Conservation (phyloP, 1,140 invertebrate species). For the Leptopilina clavipes region DNA sequence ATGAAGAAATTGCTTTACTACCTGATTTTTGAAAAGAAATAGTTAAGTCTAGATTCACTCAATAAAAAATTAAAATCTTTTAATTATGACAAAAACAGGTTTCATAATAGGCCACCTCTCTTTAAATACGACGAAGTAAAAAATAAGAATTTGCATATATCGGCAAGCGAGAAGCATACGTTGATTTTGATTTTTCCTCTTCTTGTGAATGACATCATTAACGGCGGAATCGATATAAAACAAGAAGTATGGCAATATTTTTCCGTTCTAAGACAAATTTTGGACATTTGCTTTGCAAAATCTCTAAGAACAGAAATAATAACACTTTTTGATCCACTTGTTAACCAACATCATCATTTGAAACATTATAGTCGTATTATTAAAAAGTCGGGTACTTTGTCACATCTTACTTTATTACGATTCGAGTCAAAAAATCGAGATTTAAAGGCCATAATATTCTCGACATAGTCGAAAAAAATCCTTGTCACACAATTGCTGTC, state of each 20-base stretch:
- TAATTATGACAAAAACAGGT: slow-evolving; percentile 36
- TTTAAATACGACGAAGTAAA: slow-evolving; percentile 2
- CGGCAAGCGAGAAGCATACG: slow-evolving; percentile 36
- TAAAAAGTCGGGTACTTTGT: slow-evolving; percentile 2
- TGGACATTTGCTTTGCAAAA: slow-evolving; percentile 23
- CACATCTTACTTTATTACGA: slow-evolving; percentile 26
- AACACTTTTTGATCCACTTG: neutral
- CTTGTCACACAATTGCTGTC: neutral
- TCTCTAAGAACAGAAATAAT: neutral
- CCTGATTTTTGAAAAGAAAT: neutral
- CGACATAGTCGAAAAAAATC: slow-evolving; percentile 9
- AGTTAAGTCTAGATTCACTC: neutral
- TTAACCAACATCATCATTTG: slow-evolving; percentile 13
- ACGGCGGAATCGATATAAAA: neutral
- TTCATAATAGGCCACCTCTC: slow-evolving; percentile 17
- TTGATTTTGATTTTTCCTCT: slow-evolving; percentile 38
- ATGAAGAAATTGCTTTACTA: slow-evolving; percentile 1
- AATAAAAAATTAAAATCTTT: slow-evolving; percentile 32
- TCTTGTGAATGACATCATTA: slow-evolving; percentile 10
- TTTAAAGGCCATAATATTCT: slow-evolving; percentile 28
- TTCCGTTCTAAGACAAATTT: slow-evolving; percentile 26
- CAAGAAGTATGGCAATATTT: slow-evolving; percentile 34
- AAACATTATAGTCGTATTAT: slow-evolving; percentile 17
- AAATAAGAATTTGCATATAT: slow-evolving; percentile 16
- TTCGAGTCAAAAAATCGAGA: slow-evolving; percentile 37